These are phyloP conservation scores for Myioborus miniatus DNA, from an alignment of 2,797 vertebrate species.

Conservation along the genomic window DNA sequence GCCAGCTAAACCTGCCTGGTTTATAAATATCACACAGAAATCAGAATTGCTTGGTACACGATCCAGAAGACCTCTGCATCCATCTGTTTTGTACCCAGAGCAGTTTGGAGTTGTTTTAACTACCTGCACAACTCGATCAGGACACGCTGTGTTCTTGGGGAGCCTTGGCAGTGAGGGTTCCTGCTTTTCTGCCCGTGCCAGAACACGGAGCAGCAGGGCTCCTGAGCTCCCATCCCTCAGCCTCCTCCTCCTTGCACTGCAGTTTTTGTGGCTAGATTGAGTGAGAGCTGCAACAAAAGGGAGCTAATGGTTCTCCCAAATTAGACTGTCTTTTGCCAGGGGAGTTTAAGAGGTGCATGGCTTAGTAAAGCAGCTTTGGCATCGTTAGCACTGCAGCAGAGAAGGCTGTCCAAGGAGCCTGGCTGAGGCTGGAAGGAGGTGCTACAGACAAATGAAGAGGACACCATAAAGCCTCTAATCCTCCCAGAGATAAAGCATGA, in stretches of 20 bases:
- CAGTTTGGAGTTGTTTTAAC: background rate
- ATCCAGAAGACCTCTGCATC: background rate
- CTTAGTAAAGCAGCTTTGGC: background rate
- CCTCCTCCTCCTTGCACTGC: background rate
- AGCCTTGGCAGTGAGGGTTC: background rate
- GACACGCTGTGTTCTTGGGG: background rate
- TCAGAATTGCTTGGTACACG: background rate
- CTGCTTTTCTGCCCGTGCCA: background rate
- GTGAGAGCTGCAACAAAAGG: background rate
- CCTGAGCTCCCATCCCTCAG: background rate
- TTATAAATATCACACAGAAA: background rate
- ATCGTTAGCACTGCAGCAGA: background rate
- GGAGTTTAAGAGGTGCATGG: background rate
- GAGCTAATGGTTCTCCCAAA: background rate
- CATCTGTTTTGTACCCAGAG: background rate
- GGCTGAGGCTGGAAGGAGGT: background rate
- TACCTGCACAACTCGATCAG: background rate
- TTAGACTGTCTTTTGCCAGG: conserved; percentile 28
- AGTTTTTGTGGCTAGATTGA: background rate
- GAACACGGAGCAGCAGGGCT: background rate
- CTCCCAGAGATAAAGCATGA: background rate
- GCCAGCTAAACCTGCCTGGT: background rate
- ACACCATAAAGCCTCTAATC: background rate
- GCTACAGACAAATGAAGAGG: background rate
- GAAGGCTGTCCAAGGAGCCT: background rate